Conservation (phyloP, 2,113 vertebrate genomes). For the Falcunculus frontatus region DNA sequence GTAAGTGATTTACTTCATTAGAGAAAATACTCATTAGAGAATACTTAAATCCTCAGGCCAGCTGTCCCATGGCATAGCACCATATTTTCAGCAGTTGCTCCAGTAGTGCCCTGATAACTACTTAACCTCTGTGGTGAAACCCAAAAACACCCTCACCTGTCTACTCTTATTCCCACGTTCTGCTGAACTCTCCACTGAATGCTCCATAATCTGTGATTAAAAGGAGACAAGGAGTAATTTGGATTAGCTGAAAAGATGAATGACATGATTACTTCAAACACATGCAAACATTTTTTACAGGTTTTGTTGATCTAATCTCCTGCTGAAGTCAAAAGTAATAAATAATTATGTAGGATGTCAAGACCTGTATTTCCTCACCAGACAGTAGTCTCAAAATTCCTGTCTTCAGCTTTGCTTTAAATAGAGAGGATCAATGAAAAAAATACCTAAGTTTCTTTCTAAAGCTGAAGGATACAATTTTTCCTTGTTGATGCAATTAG, state of each 20-base stretch:
- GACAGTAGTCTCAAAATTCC: neutral
- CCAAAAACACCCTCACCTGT: neutral
- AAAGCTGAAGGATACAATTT: neutral
- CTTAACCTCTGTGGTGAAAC: neutral
- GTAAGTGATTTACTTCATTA: neutral
- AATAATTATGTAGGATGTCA: neutral
- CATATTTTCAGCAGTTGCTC: neutral
- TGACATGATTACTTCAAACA: neutral
- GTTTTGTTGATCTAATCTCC: neutral
- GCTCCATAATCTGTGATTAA: neutral
- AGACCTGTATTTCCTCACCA: neutral
- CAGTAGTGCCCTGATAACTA: neutral
- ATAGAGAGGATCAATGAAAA: neutral
- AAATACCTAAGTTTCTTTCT: neutral
- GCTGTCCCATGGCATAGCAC: neutral
- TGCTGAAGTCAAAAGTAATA: neutral
- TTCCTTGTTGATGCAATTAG: neutral
- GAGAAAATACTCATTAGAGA: neutral
- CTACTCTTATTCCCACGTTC: neutral
- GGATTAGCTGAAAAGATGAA: neutral
- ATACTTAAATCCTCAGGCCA: neutral
- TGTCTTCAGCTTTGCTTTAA: conserved; percentile 19
- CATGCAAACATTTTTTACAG: neutral
- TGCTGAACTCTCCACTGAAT: neutral
- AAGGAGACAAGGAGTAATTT: neutral